Conservation (phyloP, 2,113 vertebrate species). For the Pipa parva region DNA sequence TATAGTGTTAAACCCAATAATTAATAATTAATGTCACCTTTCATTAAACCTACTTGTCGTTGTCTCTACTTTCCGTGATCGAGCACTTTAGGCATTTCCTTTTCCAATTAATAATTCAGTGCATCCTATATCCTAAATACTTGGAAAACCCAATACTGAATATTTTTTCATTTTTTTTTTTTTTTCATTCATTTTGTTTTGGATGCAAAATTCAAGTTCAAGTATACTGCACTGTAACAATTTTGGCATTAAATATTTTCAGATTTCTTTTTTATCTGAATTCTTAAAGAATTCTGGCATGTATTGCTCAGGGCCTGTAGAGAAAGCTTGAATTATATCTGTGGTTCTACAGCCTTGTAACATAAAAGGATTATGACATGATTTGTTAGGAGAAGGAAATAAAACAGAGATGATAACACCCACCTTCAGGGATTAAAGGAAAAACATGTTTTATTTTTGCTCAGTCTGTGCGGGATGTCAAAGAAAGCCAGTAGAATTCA, state of each 20-base stretch:
- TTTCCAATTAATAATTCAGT: background rate
- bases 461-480: background rate
- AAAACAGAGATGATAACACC: background rate
- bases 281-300: background rate
- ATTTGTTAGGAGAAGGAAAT: background rate
- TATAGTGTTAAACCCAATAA: background rate
- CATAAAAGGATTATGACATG: conserved; percentile 6
- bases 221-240: too few species aligned
- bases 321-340: background rate
- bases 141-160: background rate
- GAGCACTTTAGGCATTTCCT: background rate
- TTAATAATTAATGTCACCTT: background rate
- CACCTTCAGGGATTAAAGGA: conserved; percentile 7
- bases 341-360: background rate
- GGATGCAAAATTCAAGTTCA: too few species aligned
- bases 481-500: conserved; percentile 11
- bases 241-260: too few species aligned
- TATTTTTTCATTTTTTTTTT: background rate
- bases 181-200: background rate
- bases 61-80: background rate
- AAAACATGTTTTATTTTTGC: conserved; percentile 14
- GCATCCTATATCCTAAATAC: background rate
- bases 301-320: background rate
- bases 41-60: background rate
- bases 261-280: too few species aligned